Base-by-base conservation (phyloP, 2,888 invertebrate genomes). In the Papilio gigon region DNA sequence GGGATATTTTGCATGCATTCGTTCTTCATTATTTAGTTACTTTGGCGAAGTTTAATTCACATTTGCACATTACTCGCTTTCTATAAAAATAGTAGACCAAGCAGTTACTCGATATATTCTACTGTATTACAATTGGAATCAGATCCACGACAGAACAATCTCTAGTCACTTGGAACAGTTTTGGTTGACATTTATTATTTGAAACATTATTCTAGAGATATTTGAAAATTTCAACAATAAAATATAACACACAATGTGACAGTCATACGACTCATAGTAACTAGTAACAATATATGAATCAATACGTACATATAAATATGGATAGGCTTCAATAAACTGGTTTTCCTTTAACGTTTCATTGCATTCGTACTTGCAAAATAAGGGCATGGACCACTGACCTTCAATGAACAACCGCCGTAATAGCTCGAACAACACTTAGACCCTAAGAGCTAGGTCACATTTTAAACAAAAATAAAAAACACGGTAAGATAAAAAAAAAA, bases 351-450 rank as follows among this genome's bases (percentile, higher is more conserved):
- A 66, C 65, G 35, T 59, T 35, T 66, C 59, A 59, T 59, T 66
- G 65, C 59, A 59, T 66, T 59, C 58, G 59, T 66, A 66, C 33
- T 59, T 59, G 58, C 44, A 66, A 59, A 66, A 59, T 66, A 66
- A 66, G 59, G 53, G 64, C 64, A 64, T 12, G 40, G 64, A 53
- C 37, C 53, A 56, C 37, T 66, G 44, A 59, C 65, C 59, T 66
- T 66, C 58, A 59, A 33, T n/a, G 22, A n/a, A 44, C 30, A 65
- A 65, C n/a, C 14, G 44, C 42, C 44, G 40, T 64, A 40, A 27
- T 53, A 53, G 12, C 27, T n/a, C 27, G 27, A 11, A 22, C 47
- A 53, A 14, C 14, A 25, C 20, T 25, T 47, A n/a, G 50, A 25
- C 5, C 50, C 44, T 44, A 20, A 25, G 4, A 22, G 12, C 25